Percentiles rank a stretch among this genome's conserved stretches.
Evolutionary conservation across 2,113 vertebrate genomes (phyloP).

Genomic region (Apaloderma vittatum): DNA sequence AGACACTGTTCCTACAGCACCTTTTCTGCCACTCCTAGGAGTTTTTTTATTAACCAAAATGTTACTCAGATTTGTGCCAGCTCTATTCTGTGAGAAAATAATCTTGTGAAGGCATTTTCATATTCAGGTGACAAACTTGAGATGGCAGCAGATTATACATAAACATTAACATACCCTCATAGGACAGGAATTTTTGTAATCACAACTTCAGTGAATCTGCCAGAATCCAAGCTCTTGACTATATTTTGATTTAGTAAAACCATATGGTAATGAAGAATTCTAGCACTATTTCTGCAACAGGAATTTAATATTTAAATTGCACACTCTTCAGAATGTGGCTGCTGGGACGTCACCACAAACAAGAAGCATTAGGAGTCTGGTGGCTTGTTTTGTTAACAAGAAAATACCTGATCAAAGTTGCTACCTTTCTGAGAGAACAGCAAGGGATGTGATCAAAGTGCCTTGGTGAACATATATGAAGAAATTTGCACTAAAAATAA

Average conservation of each 20-base stretch:
- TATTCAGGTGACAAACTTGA: neutral
- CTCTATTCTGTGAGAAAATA: neutral
- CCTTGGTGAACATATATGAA: conserved; percentile 7
- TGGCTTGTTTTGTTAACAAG: neutral
- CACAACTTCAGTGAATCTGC: neutral
- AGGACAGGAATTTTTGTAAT: neutral
- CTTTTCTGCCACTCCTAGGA: neutral
- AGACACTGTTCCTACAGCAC: neutral
- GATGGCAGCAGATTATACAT: neutral
- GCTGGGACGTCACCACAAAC: neutral
- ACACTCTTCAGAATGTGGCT: neutral
- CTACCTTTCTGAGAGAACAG: neutral
- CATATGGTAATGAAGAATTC: neutral
- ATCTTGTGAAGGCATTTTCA: neutral
- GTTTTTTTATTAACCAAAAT: neutral
- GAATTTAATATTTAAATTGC: neutral
- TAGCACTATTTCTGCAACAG: neutral
- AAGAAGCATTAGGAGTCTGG: neutral
- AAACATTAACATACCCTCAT: neutral
- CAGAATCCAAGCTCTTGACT: conserved; percentile 6
- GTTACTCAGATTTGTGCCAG: neutral
- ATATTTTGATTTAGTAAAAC: neutral
- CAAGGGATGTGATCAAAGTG: conserved; percentile 7
- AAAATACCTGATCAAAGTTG: neutral
- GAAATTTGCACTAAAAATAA: conserved; percentile 19